Evolutionary conservation across 2,797 vertebrate species (phyloP).

Genomic region (Halcyon chelicuti): DNA sequence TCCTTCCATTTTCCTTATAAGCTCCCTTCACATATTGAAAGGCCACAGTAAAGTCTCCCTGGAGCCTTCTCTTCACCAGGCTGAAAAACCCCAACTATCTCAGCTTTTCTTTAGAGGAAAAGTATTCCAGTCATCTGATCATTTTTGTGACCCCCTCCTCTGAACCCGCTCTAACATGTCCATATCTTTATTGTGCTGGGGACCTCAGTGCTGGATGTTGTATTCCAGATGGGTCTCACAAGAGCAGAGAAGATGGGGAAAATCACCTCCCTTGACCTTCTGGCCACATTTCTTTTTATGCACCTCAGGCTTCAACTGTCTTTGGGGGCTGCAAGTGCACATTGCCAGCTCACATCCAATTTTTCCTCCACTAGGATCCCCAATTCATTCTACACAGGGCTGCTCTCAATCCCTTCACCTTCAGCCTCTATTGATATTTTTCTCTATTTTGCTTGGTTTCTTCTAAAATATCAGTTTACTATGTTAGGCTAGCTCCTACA

Average conservation of each 20-base stretch:
- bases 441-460: neutral
- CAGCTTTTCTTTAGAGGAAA: neutral
- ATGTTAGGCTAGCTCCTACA: neutral
- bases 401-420: neutral
- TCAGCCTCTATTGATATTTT: neutral
- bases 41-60: neutral
- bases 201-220: neutral
- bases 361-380: neutral
- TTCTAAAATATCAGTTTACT: neutral
- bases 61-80: neutral
- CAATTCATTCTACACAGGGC: neutral
- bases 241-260: neutral
- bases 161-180: neutral
- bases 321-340: neutral
- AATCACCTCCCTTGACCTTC: neutral
- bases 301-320: accelerated
- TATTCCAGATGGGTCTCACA: neutral
- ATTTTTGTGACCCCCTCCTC: neutral
- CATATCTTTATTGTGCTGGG: neutral
- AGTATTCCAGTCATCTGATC: neutral
- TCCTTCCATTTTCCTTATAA: neutral
- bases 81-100: neutral
- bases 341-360: too few species aligned
- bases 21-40: neutral
- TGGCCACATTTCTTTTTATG: neutral